Evolutionary conservation across 2,113 vertebrate species (phyloP), one percentile per base, ranked within the genome.

Genomic region (Antechinus stuartii): DNA sequence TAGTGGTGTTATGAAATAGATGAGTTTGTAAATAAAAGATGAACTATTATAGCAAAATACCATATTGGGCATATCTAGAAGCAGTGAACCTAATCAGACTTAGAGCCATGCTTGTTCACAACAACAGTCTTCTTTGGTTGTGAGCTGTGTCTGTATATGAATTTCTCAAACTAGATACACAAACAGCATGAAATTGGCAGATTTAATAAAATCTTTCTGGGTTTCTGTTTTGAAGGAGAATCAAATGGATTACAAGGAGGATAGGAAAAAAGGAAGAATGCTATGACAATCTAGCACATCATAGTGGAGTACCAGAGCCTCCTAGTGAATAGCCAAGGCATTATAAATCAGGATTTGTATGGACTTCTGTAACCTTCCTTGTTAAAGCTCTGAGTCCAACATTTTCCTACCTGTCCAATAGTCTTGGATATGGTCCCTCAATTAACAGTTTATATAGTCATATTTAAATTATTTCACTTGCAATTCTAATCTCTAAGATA

Each of bases 1-100:
- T 53, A 93, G 46, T 50, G 53, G 19, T 95, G 2, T 16, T 91
- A 3, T 57, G 93, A 55, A 94, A 25, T 90, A 93, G 25, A 84
- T 52, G 50, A 19, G 56, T 91, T 54, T 94, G 14, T 94, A 97
- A 95, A 89, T 91, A 92, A 92, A 93, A 23, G 54, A 49, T 35
- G 52, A 9, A 0, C 23, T 54, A 93, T 93, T 92, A 35, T 68
- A 90, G 0, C 42, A 84, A 68, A 5, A 14, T 90, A 35, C 22
- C 53, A 19, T 52, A 35, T 14, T 55, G 14, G 24, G 0, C 26
- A 50, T 10, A 68, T 26, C 14, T 91, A 49, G 56, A 95, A 50
- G 7, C 8, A 93, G 25, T 91, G 22, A 84, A n/a, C n/a, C 68
- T 42, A 84, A 94, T 94, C 10, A 54, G 22, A 90, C 42, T 94